A percentile compares a stretch with the other conserved stretches of the same genome.
Evolutionary conservation across 2,888 invertebrate species (phyloP).

Genomic region (Zelleria hepariella): DNA sequence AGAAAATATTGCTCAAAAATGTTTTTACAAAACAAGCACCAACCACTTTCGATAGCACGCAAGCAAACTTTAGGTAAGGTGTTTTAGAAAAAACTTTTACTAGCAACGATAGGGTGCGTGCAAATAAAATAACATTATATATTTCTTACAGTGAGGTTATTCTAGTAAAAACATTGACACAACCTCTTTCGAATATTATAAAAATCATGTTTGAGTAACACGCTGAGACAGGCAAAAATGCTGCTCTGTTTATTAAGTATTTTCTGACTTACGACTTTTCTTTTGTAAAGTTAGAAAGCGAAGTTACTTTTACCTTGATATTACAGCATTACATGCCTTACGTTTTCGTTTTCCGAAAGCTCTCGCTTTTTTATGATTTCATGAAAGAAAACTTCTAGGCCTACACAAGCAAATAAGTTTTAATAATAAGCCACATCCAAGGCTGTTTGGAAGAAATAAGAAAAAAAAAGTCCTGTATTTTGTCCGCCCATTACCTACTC

Average conservation of each 20-base stretch:
- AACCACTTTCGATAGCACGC: background rate
- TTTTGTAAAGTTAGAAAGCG: background rate
- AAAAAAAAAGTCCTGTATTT: too few relatives aligned
- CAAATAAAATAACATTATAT: too few relatives aligned
- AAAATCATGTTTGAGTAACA: background rate
- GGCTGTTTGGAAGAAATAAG: too few relatives aligned
- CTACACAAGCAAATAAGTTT: too few relatives aligned
- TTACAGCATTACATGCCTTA: too few relatives aligned
- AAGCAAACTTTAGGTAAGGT: background rate
- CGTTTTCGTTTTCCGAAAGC: too few relatives aligned
- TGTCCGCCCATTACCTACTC: too few relatives aligned
- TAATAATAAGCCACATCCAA: too few relatives aligned
- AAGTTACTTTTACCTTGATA: background rate
- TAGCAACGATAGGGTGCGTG: background rate
- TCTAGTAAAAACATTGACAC: too few relatives aligned
- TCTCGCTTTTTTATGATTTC: too few relatives aligned
- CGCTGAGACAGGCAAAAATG: background rate
- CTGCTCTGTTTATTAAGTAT: background rate
- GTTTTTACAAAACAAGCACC: background rate
- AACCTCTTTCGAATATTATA: background rate
- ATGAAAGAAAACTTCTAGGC: too few relatives aligned
- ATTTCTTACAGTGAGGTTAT: too few relatives aligned
- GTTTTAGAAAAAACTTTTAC: background rate
- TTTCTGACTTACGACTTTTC: background rate
- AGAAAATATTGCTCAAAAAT: background rate